Percentiles rank a stretch among this genome's conserved stretches.
These are phyloP conservation scores for Aphelocoma coerulescens DNA, from an alignment of 2,113 vertebrate species.

Conservation along the genomic window DNA sequence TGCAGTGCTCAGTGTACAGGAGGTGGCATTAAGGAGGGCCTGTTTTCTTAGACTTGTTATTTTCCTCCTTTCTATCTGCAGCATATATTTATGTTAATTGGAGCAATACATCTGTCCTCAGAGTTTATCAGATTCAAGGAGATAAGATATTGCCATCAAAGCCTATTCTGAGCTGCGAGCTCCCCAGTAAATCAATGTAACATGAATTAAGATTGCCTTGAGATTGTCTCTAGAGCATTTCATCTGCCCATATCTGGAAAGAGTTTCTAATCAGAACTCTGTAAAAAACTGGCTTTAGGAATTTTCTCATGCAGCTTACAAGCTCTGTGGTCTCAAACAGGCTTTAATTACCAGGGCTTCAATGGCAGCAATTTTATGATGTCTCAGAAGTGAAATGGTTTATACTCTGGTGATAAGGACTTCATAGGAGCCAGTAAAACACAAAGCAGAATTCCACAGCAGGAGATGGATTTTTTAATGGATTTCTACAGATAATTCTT, in stretches of 20 bases:
- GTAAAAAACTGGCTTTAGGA: not conserved
- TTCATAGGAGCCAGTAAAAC: not conserved
- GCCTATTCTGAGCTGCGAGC: not conserved
- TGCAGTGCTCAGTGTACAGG: not conserved
- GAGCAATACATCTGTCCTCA: conserved; percentile 59
- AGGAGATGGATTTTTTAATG: not conserved
- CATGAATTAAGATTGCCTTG: conserved; percentile 46
- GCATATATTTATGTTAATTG: conserved; percentile 49
- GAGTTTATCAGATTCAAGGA: conserved; percentile 51
- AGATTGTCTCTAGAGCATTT: conserved; percentile 41
- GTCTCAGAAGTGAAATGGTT: conserved; percentile 4
- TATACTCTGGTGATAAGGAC: conserved; percentile 13
- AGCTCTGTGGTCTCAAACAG: not conserved
- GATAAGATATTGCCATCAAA: conserved; percentile 58
- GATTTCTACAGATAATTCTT: not conserved
- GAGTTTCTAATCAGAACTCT: conserved; percentile 17
- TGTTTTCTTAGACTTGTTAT: not conserved
- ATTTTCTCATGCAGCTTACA: not conserved
- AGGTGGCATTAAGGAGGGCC: not conserved
- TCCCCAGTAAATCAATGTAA: conserved; percentile 42
- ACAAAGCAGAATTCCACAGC: not conserved
- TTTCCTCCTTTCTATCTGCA: conserved; percentile 15
- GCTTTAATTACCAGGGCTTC: conserved; percentile 22
- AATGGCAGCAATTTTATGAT: conserved; percentile 2
- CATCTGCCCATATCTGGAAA: conserved; percentile 31